Conservation (phyloP, 2,113 vertebrate genomes). For the Procavia capensis region DNA sequence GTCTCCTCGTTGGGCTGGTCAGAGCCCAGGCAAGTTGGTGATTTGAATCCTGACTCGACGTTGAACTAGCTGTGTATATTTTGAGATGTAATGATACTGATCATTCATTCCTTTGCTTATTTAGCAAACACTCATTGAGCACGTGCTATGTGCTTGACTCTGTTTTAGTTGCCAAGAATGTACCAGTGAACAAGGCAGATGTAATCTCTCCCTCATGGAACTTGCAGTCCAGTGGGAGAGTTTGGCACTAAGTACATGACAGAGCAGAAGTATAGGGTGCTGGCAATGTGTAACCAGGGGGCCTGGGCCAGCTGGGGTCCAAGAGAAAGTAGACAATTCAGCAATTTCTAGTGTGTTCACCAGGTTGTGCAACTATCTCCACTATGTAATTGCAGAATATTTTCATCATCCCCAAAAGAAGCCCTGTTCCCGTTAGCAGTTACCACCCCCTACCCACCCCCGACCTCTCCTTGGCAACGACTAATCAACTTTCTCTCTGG, state of each 20-base stretch:
- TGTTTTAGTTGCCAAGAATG: neutral
- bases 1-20: neutral
- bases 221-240: neutral
- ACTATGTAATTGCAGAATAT: no score
- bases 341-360: no score
- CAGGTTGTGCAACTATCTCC: no score
- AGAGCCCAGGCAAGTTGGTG: neutral
- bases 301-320: neutral
- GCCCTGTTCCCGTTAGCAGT: no score
- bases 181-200: neutral
- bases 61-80: neutral
- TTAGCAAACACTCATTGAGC: no score
- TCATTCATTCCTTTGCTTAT: neutral
- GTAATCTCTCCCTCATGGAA: neutral
- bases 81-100: neutral
- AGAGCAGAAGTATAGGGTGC: neutral
- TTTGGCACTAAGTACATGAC: neutral
- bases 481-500: no score
- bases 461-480: no score
- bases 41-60: neutral
- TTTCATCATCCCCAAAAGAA: no score
- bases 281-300: rapidly evolving
- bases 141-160: neutral
- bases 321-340: neutral
- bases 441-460: no score